Base-by-base conservation (phyloP, 2,113 vertebrate species). In the Telmatochromis sp. region DNA sequence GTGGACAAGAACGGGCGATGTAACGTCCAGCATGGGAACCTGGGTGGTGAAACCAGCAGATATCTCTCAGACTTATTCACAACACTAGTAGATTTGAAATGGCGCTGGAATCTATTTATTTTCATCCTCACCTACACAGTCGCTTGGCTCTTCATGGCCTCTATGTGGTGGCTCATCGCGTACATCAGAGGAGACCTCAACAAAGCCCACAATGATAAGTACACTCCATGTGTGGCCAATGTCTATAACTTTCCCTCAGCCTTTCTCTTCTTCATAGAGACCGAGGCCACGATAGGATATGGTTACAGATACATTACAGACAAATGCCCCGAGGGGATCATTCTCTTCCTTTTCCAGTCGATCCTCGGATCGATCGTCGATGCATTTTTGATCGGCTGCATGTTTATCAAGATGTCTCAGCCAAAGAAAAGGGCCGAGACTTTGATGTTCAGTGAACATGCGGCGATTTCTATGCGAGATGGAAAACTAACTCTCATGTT, bases 391-490 rank as follows among this genome's bases (percentile, higher is more conserved):
- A 99, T 99, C 86, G 99, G 99, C 93, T 99, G 99, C 95, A 99
- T 99, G 98, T 99, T 99, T 92, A 99, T 99, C 94, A 99, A 99
- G 96, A 99, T 99, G 99, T 99, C 99, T 26, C 99, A 99, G 94
- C 99, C 99, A 92, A 99, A 99, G 96, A 99, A 99, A 90, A 95
- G 99, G 94, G 99, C 98, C 0, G 99, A 99, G 97, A 99, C 99
- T 2, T 94, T 99, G 82, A 99, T 99, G 99, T 99, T 99, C 92
- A 99, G 99, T 82, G 98, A 99, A 94, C 97, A 99, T 84, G 98
- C 99, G 3, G 99, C 93, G 81, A 99, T 99, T 93, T 99, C 99
- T 82, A 98, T 99, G 98, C 96, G 99, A 91, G 98, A 99, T 85
- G 98, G 99, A 1, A 99, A 98, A 94, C 98, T 99, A 93, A 99